Evolutionary conservation across 2,113 vertebrate genomes (phyloP).

Genomic region (Pseudolaguvia tuberculata): DNA sequence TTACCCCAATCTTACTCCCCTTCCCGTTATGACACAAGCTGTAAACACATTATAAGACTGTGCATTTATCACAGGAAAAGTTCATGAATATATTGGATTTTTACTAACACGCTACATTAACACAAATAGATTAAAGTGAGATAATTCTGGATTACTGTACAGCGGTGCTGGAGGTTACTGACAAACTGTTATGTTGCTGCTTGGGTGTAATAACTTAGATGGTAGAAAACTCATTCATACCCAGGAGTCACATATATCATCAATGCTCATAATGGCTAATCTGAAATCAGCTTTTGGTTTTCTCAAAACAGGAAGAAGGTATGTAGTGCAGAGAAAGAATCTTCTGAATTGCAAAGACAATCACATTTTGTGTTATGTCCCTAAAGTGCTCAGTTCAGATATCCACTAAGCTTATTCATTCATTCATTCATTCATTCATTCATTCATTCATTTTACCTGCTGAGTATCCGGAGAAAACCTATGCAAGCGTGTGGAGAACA

Average conservation of each 20-base stretch:
- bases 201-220: conserved; percentile 11
- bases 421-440: no score
- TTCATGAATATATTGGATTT: conserved; percentile 6
- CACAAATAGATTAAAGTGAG: conserved; percentile 17
- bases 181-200: neutral
- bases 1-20: no score
- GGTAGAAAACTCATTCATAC: neutral
- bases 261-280: neutral
- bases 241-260: neutral
- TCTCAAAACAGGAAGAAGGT: neutral
- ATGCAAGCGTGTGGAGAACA: no score
- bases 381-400: neutral
- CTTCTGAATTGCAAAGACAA: neutral
- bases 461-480: no score
- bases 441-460: no score
- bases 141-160: neutral
- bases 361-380: neutral
- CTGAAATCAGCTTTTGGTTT: neutral
- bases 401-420: conserved; percentile 12
- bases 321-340: neutral
- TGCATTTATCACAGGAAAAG: conserved; percentile 16
- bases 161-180: neutral
- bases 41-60: neutral
- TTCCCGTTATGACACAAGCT: no score
- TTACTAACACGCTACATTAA: conserved; percentile 1